Evolutionary conservation across 2,888 invertebrate genomes (phyloP), one percentile per base, ranked within the genome.

Genomic region (Artemia sinica): DNA sequence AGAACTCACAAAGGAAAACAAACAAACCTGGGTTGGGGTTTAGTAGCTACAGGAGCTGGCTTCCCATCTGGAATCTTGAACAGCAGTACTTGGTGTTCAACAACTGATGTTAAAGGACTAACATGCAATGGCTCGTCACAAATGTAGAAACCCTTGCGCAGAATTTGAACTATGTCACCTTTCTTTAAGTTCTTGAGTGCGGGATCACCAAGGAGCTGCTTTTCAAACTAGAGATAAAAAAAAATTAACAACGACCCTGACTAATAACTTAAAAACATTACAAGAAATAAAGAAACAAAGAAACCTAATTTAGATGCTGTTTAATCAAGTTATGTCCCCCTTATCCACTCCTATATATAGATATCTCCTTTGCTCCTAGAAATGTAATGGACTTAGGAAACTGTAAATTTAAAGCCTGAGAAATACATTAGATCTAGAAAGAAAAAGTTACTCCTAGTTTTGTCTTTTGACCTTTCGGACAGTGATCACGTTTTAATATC

Each of bases 21-120:
- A 28, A 28, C 28, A 28, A 28, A 28, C 28, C 28, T 28, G 28
- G 28, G 28, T 28, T 28, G 28, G 4, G 28, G 1, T 28, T 28
- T 28, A 4, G 28, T 4, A 28, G 28, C 28, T 28, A 28, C 4
- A 28, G 1, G 28, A 28, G 84, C 83, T 72, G 87, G 87, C 77
- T 89, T 90, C 48, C 97, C 98, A 80, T 99, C 98, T 0, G 98
- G 98, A 74, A 99, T 87, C 74, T 89, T 87, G 77, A 97, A 88
- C 66, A 98, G 81, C 66, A 95, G 82, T 70, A 94, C 82, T 0
- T 95, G 91, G 50, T 85, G 83, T 73, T 84, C n/a, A n/a, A n/a
- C 83, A 48, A 83, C 83, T 63, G 85, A 84, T 1, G 87, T 85
- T 77, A 85, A 83, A 65, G 83, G 79, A 73, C 87, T 89, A 69